Evolutionary conservation across 2,797 vertebrate genomes (phyloP).

Genomic region (Hephaestus fuliginosus): DNA sequence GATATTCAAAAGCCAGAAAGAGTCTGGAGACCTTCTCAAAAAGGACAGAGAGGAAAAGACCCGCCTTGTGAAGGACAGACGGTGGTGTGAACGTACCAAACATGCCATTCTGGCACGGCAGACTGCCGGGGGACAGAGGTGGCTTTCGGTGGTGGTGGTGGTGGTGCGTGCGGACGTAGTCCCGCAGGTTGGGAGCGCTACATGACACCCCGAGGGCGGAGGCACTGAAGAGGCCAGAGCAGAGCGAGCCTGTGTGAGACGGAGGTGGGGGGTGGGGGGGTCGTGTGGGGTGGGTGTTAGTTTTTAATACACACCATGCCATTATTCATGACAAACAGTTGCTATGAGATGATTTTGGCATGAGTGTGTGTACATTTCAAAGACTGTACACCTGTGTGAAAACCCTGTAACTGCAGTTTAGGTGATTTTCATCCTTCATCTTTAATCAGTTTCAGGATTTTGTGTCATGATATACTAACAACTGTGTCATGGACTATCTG

Average conservation of each 20-base stretch:
- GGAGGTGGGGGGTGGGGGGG: conserved; percentile 67
- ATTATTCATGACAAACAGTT: conserved; percentile 54
- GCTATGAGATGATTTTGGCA: conserved; percentile 15
- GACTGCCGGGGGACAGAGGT: conserved; percentile 89
- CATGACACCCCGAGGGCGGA: conserved; percentile 95
- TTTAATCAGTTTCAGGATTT: background rate
- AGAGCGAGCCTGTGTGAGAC: conserved; percentile 91
- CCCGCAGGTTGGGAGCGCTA: conserved; percentile 98
- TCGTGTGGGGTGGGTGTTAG: conserved; percentile 78
- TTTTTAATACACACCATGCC: conserved; percentile 79
- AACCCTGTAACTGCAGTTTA: background rate
- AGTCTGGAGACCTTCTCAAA: background rate
- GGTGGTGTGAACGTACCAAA: conserved; percentile 90
- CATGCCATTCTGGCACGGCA: conserved; percentile 94
- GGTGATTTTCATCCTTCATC: background rate
- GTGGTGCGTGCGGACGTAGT: conserved; percentile 93
- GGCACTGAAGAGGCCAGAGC: conserved; percentile 97
- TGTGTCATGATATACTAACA: background rate
- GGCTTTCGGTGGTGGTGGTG: conserved; percentile 91
- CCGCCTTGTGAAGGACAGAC: conserved; percentile 16
- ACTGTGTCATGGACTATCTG: background rate
- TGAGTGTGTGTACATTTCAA: conserved; percentile 10
- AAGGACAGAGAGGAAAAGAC: conserved; percentile 3
- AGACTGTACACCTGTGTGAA: conserved; percentile 18
- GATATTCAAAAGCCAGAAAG: background rate